Conservation (phyloP, 2,888 invertebrate species). For the Ectemnius cavifrons region DNA sequence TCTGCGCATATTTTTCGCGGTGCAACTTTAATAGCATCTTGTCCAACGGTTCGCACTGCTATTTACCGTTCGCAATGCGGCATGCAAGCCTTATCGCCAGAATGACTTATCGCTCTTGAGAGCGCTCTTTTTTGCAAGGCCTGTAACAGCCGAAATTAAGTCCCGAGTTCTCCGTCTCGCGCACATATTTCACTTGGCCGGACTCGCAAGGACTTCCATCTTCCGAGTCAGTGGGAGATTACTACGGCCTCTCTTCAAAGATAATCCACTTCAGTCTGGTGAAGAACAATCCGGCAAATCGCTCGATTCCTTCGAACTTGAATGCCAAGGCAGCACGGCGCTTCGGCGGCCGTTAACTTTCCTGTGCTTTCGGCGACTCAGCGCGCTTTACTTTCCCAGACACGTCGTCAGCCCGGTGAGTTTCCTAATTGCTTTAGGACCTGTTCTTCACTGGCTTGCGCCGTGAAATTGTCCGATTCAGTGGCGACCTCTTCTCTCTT, state of each 20-base stretch:
- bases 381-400: neutral
- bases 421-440: slow-evolving; percentile 3
- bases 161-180: slow-evolving; percentile 56
- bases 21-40: slow-evolving; percentile 57
- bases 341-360: neutral
- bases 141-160: slow-evolving; percentile 69
- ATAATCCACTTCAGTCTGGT: neutral
- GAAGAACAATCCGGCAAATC: neutral
- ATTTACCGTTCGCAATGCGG: slow-evolving; percentile 50
- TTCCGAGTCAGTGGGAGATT: slow-evolving; percentile 44
- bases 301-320: neutral
- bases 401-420: neutral
- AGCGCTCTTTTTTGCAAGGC: slow-evolving; percentile 57
- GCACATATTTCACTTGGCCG: slow-evolving; percentile 68
- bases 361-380: neutral
- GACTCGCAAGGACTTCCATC: slow-evolving; percentile 38
- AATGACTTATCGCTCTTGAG: slow-evolving; percentile 73
- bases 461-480: slow-evolving; percentile 32
- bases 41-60: slow-evolving; percentile 44
- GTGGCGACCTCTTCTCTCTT: slow-evolving; percentile 30
- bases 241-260: slow-evolving; percentile 28
- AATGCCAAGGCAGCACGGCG: neutral
- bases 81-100: slow-evolving; percentile 68
- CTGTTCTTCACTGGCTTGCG: neutral
- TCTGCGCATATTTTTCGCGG: slow-evolving; percentile 55